phyloP scores from a whole-genome alignment of 2,888 invertebrate genomes.

The Thysanoteuthis rhombus region DNA sequence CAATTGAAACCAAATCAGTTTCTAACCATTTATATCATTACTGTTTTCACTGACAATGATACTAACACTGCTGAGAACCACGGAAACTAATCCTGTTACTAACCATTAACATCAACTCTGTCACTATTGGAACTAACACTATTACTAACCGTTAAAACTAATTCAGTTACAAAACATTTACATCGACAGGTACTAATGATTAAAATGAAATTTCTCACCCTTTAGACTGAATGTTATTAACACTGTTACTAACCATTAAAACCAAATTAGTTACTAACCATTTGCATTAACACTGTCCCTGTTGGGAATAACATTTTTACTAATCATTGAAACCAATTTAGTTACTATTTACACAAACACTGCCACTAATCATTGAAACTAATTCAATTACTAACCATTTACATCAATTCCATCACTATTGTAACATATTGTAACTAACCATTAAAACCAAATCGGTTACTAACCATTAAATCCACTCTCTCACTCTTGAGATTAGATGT shows the following conservation, averaged over 20 bases:
- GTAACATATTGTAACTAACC: neutral
- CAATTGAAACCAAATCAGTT: too few relatives aligned
- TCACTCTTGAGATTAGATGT: too few relatives aligned
- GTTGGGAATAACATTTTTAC: too few relatives aligned
- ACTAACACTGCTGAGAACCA: too few relatives aligned
- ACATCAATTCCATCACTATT: too few relatives aligned
- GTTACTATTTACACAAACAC: neutral
- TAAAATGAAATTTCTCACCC: too few relatives aligned
- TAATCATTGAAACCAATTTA: neutral
- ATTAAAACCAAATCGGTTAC: neutral
- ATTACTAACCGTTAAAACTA: neutral
- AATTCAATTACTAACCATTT: neutral
- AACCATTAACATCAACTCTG: too few relatives aligned
- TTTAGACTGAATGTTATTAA: too few relatives aligned
- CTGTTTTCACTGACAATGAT: neutral
- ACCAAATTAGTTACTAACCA: neutral
- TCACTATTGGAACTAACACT: neutral
- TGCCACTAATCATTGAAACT: neutral
- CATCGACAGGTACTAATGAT: neutral
- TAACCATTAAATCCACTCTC: neutral
- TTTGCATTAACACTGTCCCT: too few relatives aligned
- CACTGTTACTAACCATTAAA: neutral
- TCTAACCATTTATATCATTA: neutral
- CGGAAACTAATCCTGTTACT: neutral
- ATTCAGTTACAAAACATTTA: neutral